Evolutionary conservation across 2,888 invertebrate genomes (phyloP).

Genomic region (Sphaeridia pumilis): DNA sequence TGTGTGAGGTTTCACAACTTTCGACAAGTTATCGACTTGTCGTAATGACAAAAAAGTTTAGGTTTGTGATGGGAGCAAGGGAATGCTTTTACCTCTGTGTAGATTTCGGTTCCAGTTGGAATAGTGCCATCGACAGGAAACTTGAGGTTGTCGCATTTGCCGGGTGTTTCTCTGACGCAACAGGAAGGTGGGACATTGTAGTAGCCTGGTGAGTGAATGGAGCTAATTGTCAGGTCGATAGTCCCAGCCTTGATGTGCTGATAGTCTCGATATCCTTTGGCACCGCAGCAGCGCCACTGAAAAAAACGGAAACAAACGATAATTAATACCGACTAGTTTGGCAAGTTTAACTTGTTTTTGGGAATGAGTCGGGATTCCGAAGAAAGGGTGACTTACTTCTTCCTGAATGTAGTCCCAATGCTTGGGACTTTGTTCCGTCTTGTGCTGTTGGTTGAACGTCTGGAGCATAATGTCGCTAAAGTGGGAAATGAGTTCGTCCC

Average conservation of each 20-base stretch:
- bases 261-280: constrained; percentile 30
- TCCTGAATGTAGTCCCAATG: constrained; percentile 31
- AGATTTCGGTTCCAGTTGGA: constrained; percentile 22
- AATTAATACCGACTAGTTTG: not conserved
- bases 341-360: not conserved
- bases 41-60: too few relatives aligned
- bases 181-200: constrained; percentile 31
- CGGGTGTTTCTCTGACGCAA: constrained; percentile 22
- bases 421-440: not conserved
- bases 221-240: constrained; percentile 34
- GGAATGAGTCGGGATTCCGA: not conserved
- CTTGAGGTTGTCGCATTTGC: constrained; percentile 24
- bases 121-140: constrained; percentile 24
- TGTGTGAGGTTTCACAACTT: too few relatives aligned
- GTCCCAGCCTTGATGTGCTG: constrained; percentile 19
- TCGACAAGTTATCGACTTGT: too few relatives aligned
- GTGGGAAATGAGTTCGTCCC: constrained; percentile 30
- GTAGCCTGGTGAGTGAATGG: constrained; percentile 15
- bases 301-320: not conserved
- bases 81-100: constrained; percentile 23
- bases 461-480: constrained; percentile 30
- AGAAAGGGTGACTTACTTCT: constrained; percentile 17
- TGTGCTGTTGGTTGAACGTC: constrained; percentile 10
- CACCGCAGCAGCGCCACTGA: constrained; percentile 34
- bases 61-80: not conserved